Evolutionary conservation across 2,797 vertebrate genomes (phyloP).

Genomic region (Vireo griseus): DNA sequence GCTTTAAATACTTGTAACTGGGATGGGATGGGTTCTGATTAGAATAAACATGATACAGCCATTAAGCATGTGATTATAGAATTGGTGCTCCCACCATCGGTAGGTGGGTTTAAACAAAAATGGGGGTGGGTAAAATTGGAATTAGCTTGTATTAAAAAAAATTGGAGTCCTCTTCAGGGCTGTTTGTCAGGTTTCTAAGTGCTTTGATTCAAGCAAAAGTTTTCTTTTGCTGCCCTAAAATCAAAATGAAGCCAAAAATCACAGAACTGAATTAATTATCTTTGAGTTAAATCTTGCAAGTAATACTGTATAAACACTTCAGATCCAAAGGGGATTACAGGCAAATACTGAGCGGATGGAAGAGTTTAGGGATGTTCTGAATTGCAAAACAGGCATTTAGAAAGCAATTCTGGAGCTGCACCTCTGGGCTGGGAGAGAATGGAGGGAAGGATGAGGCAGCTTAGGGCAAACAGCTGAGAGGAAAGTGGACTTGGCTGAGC

Average conservation of each 20-base stretch:
- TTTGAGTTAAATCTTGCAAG: slow-evolving; percentile 54
- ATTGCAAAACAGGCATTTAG: slow-evolving; percentile 40
- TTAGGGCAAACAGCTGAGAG: neutral
- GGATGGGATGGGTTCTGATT: neutral
- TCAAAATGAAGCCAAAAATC: slow-evolving; percentile 30
- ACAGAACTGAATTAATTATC: slow-evolving; percentile 18
- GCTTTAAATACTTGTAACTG: neutral
- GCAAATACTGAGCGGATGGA: slow-evolving; percentile 23
- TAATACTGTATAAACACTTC: slow-evolving; percentile 51
- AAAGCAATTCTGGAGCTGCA: neutral
- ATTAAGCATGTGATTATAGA: neutral
- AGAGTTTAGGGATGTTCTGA: slow-evolving; percentile 38
- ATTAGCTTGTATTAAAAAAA: neutral
- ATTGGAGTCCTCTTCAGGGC: neutral
- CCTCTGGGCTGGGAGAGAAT: neutral
- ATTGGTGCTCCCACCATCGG: neutral
- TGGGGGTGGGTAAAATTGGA: neutral
- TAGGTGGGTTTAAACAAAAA: neutral
- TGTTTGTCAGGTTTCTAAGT: neutral
- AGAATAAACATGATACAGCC: neutral
- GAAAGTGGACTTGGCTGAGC: neutral
- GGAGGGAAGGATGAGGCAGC: neutral
- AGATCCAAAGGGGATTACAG: slow-evolving; percentile 39
- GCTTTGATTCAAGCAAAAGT: neutral
- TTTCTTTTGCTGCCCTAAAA: neutral